These are phyloP conservation scores for Mastigias papua DNA, from an alignment of 30 jellyfish, hydroid and myxozoan species.

Conservation along the genomic window DNA sequence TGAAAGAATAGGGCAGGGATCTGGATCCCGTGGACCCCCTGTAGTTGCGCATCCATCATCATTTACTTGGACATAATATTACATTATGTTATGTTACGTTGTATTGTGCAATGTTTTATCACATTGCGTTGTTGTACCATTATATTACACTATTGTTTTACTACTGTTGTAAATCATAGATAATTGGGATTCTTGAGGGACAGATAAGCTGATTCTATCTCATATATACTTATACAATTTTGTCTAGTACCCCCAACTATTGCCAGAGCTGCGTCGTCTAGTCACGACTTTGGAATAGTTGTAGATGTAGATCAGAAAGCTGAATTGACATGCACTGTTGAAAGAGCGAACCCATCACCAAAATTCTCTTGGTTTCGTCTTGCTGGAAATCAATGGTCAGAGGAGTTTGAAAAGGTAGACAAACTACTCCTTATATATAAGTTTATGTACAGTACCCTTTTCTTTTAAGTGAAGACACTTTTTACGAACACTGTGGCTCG, in stretches of 20 bases:
- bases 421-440: neutral
- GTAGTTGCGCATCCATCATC: too few species aligned
- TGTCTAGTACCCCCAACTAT: constrained; percentile 26
- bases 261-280: neutral
- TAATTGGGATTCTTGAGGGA: neutral
- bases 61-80: too few species aligned
- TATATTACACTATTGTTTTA: too few species aligned
- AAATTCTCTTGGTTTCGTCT: constrained; percentile 38
- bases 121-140: too few species aligned
- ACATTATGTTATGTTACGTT: too few species aligned
- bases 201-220: neutral
- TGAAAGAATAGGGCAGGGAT: too few species aligned
- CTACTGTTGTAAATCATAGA: neutral
- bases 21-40: too few species aligned
- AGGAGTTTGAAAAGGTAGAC: constrained; percentile 27
- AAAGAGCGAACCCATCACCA: constrained; percentile 43
- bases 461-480: neutral
- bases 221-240: neutral
- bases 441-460: neutral
- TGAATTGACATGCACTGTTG: constrained; percentile 29
- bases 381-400: constrained; percentile 38
- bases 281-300: neutral
- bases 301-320: constrained; percentile 23
- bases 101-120: too few species aligned
- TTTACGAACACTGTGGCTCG: too few species aligned